Evolutionary conservation across 2,888 invertebrate species (phyloP).

Genomic region (Cantharis nigra): DNA sequence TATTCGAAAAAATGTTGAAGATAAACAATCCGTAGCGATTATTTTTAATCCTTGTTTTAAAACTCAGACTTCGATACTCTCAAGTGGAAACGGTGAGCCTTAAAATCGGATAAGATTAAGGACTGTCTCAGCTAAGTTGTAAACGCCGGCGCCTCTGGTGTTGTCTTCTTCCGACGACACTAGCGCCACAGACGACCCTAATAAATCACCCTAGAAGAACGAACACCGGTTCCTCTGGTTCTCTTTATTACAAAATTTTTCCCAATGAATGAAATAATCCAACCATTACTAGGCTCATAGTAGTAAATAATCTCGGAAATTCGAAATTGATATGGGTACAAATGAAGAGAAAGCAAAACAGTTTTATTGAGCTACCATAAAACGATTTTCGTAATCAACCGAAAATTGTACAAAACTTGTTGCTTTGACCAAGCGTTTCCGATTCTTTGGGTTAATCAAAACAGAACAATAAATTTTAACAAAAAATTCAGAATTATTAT

Average conservation of each 20-base stretch:
- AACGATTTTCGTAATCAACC: neutral
- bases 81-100: slow-evolving; percentile 1
- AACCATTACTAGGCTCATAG: neutral
- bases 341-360: neutral
- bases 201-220: slow-evolving; percentile 40
- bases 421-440: neutral
- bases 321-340: neutral
- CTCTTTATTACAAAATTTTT: neutral
- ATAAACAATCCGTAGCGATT: neutral
- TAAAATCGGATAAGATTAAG: slow-evolving; percentile 25
- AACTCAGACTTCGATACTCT: neutral
- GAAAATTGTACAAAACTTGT: neutral
- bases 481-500: neutral
- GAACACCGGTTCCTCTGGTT: slow-evolving; percentile 1
- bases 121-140: slow-evolving; percentile 29
- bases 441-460: neutral
- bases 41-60: neutral
- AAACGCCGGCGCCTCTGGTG: slow-evolving; percentile 44
- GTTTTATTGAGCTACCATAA: neutral
- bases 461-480: neutral
- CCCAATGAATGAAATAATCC: neutral
- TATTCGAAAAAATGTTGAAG: neutral
- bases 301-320: neutral
- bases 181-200: slow-evolving; percentile 43
- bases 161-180: slow-evolving; percentile 41